Conservation (phyloP, 2,113 vertebrate genomes). For the Odocoileus virginianus region DNA sequence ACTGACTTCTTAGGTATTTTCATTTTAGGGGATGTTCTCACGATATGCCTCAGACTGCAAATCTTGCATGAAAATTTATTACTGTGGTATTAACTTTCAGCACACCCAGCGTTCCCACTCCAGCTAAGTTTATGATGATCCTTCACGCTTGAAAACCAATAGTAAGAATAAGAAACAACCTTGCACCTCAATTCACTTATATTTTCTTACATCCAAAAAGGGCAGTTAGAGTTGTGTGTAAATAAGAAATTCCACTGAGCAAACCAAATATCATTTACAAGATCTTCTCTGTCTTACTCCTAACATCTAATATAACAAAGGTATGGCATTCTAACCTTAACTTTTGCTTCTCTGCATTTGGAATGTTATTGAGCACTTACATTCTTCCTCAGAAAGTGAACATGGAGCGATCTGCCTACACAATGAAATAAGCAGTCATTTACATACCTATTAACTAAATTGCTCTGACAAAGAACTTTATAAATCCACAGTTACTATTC, state of each 20-base stretch:
- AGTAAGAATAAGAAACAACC: neutral
- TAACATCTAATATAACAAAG: neutral
- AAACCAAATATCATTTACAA: neutral
- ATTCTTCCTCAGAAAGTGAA: constrained; percentile 64
- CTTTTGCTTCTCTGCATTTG: constrained; percentile 41
- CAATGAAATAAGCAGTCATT: constrained; percentile 70
- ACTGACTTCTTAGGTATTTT: neutral
- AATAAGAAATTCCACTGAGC: neutral
- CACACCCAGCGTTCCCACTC: neutral
- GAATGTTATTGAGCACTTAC: constrained; percentile 50
- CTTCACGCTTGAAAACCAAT: neutral
- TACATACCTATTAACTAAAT: constrained; percentile 77
- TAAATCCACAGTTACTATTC: constrained; percentile 68
- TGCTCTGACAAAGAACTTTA: constrained; percentile 72
- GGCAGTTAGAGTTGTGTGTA: neutral
- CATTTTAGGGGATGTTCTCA: neutral
- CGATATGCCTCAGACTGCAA: neutral
- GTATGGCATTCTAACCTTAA: neutral
- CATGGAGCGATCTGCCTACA: constrained; percentile 65
- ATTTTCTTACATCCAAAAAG: neutral
- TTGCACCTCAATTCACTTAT: neutral
- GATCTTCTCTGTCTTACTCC: neutral
- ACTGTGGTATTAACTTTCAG: neutral
- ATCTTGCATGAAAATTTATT: neutral
- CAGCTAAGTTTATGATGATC: neutral